Conservation (phyloP, 2,888 invertebrate species). For the Teinopalpus imperialis region DNA sequence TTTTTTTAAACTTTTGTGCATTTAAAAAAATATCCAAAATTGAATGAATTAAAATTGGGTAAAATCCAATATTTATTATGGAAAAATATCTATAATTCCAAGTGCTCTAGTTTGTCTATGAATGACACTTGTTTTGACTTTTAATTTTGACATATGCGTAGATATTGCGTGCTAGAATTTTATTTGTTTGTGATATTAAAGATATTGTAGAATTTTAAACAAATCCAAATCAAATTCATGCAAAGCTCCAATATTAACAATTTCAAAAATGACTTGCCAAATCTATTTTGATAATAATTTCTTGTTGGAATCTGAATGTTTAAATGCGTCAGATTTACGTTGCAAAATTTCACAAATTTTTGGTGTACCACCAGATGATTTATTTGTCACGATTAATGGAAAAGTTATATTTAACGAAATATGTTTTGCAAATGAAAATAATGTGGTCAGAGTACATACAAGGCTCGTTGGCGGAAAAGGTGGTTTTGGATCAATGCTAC, state of each 20-base stretch:
- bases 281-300: conserved; percentile 57
- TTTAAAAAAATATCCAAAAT: no score
- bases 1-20: no score
- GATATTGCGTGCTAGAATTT: conserved; percentile 22
- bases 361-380: conserved; percentile 60
- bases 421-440: conserved; percentile 50
- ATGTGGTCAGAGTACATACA: conserved; percentile 80
- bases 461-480: conserved; percentile 93
- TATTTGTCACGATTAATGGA: conserved; percentile 82
- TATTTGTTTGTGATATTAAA: not conserved
- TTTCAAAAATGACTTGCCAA: conserved; percentile 45
- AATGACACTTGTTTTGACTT: conserved; percentile 1
- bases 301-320: conserved; percentile 37
- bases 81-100: no score
- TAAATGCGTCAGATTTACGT: conserved; percentile 48
- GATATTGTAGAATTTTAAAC: no score
- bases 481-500: conserved; percentile 98
- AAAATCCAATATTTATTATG: no score
- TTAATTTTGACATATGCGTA: not conserved
- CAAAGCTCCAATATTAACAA: no score
- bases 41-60: no score
- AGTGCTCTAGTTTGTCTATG: no score
- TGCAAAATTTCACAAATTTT: conserved; percentile 55
- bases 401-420: conserved; percentile 46
- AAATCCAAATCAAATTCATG: no score